phyloP scores from a whole-genome alignment of 1,140 invertebrate species.

The Oncopeltus fasciatus region DNA sequence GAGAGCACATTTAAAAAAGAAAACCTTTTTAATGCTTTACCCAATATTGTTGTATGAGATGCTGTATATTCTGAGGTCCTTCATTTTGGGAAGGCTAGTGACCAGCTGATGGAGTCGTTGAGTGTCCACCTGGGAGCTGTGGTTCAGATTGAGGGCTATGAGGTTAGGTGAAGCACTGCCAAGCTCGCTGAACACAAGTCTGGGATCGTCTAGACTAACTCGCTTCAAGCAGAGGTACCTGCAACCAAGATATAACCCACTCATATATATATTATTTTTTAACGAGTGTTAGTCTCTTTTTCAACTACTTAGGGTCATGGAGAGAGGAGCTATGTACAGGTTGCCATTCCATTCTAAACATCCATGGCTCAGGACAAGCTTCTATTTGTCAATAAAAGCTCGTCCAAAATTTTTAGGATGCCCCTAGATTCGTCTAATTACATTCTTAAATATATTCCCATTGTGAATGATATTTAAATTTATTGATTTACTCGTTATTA shows the following conservation, averaged over 20 bases:
- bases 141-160: conserved; percentile 4
- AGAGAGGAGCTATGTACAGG: no score
- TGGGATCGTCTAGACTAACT: neutral
- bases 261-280: neutral
- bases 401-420: neutral
- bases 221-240: conserved; percentile 5
- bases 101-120: neutral
- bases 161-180: neutral
- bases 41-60: conserved; percentile 9
- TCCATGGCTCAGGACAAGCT: neutral
- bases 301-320: no score
- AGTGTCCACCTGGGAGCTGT: conserved; percentile 10
- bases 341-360: neutral
- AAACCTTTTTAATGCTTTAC: no score
- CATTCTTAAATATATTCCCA: no score
- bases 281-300: no score
- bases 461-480: no score
- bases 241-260: neutral
- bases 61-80: conserved; percentile 11
- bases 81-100: neutral
- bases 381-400: neutral
- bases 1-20: no score
- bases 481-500: no score
- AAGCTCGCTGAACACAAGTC: neutral
- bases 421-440: neutral